These are phyloP conservation scores for Cyrtonyx montezumae DNA, from an alignment of 2,113 vertebrate species.

Conservation along the genomic window DNA sequence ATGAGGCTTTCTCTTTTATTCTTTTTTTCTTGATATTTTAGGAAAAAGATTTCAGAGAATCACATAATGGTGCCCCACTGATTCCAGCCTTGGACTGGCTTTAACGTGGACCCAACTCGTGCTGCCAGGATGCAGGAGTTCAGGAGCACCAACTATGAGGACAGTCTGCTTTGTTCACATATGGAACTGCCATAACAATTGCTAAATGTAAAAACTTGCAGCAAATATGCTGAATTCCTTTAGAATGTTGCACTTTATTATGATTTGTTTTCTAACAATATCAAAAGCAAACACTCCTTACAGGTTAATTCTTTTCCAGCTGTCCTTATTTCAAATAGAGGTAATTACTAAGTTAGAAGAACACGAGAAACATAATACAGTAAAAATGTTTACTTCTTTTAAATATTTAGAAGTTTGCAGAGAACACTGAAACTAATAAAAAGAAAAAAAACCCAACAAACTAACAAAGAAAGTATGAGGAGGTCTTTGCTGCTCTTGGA, in stretches of 20 bases:
- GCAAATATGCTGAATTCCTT: not conserved
- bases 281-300: not conserved
- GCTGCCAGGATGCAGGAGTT: not conserved
- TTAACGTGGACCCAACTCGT: not conserved
- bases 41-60: not conserved
- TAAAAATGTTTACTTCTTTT: not conserved
- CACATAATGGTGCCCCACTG: not conserved
- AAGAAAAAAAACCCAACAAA: not conserved
- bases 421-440: not conserved
- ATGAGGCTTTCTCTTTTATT: not conserved
- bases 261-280: not conserved
- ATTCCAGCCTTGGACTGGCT: not conserved
- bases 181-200: not conserved
- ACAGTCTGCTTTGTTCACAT: not conserved
- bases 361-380: not conserved
- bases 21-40: not conserved
- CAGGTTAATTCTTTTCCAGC: not conserved
- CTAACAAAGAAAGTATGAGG: not conserved
- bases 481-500: not conserved
- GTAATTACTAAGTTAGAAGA: not conserved
- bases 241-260: not conserved
- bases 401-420: not conserved
- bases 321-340: not conserved
- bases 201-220: not conserved
- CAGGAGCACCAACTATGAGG: not conserved